These are phyloP conservation scores for Heliconius sara DNA, from an alignment of 2,888 invertebrate genomes.

Conservation along the genomic window DNA sequence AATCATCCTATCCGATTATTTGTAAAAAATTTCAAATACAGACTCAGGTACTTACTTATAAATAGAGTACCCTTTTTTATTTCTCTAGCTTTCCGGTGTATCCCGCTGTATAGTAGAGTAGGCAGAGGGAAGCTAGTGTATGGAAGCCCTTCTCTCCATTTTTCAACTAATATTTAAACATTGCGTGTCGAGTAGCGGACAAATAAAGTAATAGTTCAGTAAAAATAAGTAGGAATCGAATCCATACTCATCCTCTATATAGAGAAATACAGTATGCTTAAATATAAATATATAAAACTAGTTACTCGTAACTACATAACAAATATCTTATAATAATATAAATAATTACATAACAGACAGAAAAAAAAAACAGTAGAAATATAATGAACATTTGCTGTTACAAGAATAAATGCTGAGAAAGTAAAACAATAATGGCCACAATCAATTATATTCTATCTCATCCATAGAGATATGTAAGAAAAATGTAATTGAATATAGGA, in stretches of 20 bases:
- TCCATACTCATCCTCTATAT: too few species aligned
- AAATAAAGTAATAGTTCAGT: too few species aligned
- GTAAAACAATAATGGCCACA: conserved; percentile 18
- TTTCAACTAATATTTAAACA: too few species aligned
- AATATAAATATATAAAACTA: neutral
- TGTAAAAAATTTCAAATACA: neutral
- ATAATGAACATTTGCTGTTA: neutral
- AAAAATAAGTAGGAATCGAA: too few species aligned
- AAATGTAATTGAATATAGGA: conserved; percentile 11
- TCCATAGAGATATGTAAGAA: neutral
- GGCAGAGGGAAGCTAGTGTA: too few species aligned
- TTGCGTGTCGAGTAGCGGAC: too few species aligned
- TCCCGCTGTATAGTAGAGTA: neutral
- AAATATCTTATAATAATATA: neutral
- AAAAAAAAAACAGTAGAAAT: conserved; percentile 10
- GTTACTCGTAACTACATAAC: neutral
- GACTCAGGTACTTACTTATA: neutral
- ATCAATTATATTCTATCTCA: conserved; percentile 19
- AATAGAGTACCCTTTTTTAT: neutral
- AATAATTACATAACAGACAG: conserved; percentile 1
- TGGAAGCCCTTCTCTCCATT: too few species aligned
- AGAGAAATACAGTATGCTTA: neutral
- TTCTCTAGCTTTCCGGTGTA: too few species aligned
- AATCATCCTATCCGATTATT: neutral
- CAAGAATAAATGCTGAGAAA: conserved; percentile 10